Evolutionary conservation across 2,888 invertebrate species (phyloP), one percentile per base, ranked within the genome.

Genomic region (Ormyrus nitidulus): DNA sequence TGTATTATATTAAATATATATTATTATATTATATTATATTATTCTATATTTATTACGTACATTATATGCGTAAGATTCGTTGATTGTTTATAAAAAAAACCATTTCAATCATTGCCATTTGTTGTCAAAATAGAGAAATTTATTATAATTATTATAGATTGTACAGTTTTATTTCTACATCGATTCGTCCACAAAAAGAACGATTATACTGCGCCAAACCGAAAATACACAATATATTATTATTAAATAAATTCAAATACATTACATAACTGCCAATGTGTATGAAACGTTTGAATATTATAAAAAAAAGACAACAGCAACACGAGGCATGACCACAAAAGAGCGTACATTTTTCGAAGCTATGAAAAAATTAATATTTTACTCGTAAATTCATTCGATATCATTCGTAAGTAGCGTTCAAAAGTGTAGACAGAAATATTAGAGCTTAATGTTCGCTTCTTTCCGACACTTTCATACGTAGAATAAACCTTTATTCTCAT

Each of bases 221-320:
- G 19, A 64, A 58, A 72, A 70, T 59, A 58, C 34, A 64, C 64
- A 71, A 49, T 70, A 64, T 65, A 65, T 79, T 61, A 72, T 73
- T 54, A 72, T 59, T 61, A 76, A 72, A 72, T 64, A 68, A 79
- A 79, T 74, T 74, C 49, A 79, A 69, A 75, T 74, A 79, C 86
- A 84, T 88, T 86, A 88, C 84, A 89, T 89, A 80, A 90, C 90
- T 89, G 89, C 90, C 89, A 89, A 87, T 88, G 85, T 80, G 85
- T 86, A 85, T 83, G 84, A 82, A 81, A 85, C 85, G 84, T 87
- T 86, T 79, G 80, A 74, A 82, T 71, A 65, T 71, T 66, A 34
- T 11, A 69, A 72, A 34, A 34, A 64, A 70, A 75, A 34, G 61
- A 49, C 49, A 6, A 13, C 48, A 76, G 44, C 64, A 73, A 80